Evolutionary conservation across 1,140 invertebrate species (phyloP), one percentile per base, ranked within the genome.

Genomic region (Oryzaephilus surinamensis): DNA sequence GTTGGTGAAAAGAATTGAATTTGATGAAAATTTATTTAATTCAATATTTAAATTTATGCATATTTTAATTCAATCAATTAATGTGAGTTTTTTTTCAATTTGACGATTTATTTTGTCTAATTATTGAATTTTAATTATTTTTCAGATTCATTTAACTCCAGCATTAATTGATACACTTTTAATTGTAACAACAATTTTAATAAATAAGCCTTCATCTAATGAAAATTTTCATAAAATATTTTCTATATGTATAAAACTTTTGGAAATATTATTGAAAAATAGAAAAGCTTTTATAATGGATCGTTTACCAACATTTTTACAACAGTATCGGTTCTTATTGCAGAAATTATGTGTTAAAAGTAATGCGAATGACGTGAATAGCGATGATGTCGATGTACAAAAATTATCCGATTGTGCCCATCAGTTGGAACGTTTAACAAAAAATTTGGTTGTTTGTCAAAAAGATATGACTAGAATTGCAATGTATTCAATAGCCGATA

Each of bases 401-500:
- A 42, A 50, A 19, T 21, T 57, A 3, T 34, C 52, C 10, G 48
- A 60, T 26, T 53, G 45, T 40, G 52, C 51, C 4, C 51, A 53
- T 45, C 29, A 43, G 29, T 47, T 61, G 12, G 57, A 60, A 32
- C 55, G 51, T 38, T 39, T 61, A 26, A 58, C 53, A 6, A 51
- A 46, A 33, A 55, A 30, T 32, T 34, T 60, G 23, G 45, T 49
- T 2, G 18, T 30, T 20, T 43, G 36, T 33, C 51, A 49, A 31
- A 54, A 47, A 36, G 46, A 60, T 41, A 50, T 61, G 36, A 30
- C 45, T 4, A 47, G 57, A 34, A 55, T 60, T 31, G 41, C 51
- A 4, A 38, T 45, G 27, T 57, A 56, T 49, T 46, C 58, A 29
- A 55, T 60, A 30, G 50, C 53, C 3, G 56, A 60, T 48, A 52